Conservation (phyloP, 1,140 invertebrate genomes). For the Octopus bimaculoides region DNA sequence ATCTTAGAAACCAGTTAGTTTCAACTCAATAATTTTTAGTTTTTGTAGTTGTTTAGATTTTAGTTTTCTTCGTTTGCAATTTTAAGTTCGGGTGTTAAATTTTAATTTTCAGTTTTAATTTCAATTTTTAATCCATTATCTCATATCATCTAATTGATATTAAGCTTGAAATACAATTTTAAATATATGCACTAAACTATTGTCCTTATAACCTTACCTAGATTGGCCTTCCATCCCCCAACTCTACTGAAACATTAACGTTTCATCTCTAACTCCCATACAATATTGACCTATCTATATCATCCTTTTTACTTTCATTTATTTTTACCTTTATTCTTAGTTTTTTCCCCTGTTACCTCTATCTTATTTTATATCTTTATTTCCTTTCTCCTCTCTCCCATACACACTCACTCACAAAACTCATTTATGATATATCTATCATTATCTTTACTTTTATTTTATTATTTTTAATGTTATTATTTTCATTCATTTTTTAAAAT, state of each 20-base stretch:
- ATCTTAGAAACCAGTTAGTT: too few relatives aligned
- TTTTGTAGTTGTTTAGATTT: too few relatives aligned
- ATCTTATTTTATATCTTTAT: background rate
- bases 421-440: too few relatives aligned
- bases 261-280: background rate
- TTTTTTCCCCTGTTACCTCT: background rate
- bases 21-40: too few relatives aligned
- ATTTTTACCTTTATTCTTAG: background rate
- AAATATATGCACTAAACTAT: background rate
- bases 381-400: background rate
- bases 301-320: background rate
- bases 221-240: background rate
- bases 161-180: too few relatives aligned
- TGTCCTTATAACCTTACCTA: background rate
- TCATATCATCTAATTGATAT: too few relatives aligned
- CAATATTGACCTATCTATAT: background rate
- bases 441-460: too few relatives aligned
- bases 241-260: background rate
- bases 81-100: too few relatives aligned
- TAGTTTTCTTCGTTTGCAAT: too few relatives aligned
- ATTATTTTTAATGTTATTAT: too few relatives aligned
- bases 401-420: background rate
- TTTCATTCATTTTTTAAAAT: background rate
- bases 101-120: too few relatives aligned
- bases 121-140: too few relatives aligned